Conservation (phyloP, 2,113 vertebrate species). For the Hyaena hyaena region DNA sequence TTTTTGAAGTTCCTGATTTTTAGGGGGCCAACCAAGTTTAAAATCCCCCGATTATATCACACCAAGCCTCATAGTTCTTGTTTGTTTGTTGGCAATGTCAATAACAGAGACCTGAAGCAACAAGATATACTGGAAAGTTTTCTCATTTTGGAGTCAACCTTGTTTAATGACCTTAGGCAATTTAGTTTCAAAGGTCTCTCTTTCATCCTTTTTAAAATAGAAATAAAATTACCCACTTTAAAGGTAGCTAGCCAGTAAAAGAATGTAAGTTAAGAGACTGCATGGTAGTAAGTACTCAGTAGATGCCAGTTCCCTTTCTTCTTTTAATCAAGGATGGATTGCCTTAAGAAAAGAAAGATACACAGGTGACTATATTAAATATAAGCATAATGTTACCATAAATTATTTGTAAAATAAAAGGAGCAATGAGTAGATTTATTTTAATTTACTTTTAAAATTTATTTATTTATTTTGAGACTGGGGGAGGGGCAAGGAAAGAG, state of each 20-base stretch:
- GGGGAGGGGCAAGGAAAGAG: too few species aligned
- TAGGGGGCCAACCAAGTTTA: background rate
- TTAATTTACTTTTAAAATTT: background rate
- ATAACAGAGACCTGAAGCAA: background rate
- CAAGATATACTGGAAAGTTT: background rate
- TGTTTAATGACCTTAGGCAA: background rate
- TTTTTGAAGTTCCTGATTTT: background rate
- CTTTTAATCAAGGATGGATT: background rate
- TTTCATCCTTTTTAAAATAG: background rate
- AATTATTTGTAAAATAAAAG: conserved; percentile 4
- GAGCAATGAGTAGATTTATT: background rate
- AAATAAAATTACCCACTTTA: background rate
- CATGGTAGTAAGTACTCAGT: background rate
- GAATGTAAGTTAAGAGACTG: background rate
- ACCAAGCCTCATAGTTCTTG: background rate
- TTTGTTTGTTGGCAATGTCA: background rate
- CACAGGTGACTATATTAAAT: background rate
- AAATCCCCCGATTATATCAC: background rate
- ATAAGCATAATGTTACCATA: background rate
- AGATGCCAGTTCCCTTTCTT: background rate
- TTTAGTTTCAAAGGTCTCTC: background rate
- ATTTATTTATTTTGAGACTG: too few species aligned
- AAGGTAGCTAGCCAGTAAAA: background rate
- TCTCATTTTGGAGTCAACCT: background rate
- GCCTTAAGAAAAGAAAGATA: background rate